A percentile compares a stretch with the other conserved stretches of the same genome.
phyloP scores from a whole-genome alignment of 2,113 vertebrate species.

The Cynopterus brachyotis region DNA sequence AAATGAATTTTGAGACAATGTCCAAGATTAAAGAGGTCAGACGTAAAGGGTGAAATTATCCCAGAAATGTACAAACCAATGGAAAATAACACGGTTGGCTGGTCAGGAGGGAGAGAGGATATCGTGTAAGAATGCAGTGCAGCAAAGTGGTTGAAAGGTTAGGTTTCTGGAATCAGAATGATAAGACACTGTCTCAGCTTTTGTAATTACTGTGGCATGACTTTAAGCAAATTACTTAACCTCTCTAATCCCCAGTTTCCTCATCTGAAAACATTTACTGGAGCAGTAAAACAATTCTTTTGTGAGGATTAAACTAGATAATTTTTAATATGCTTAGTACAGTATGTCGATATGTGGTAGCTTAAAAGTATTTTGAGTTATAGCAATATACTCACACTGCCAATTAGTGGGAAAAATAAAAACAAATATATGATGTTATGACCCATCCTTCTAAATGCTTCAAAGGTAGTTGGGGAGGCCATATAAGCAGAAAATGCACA shows the following conservation, averaged over 20 bases:
- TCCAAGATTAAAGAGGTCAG: background rate
- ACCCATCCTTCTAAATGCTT: background rate
- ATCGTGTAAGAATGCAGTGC: background rate
- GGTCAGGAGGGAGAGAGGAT: background rate
- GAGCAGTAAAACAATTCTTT: background rate
- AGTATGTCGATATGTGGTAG: background rate
- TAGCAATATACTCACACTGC: background rate
- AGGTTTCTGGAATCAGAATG: background rate
- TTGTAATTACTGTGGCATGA: slow-evolving; percentile 10
- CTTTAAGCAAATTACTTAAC: slow-evolving; percentile 5
- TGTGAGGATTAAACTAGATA: background rate
- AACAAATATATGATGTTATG: background rate
- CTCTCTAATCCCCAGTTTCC: background rate
- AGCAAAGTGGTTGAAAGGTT: background rate
- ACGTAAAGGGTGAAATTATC: background rate
- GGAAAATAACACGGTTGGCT: background rate
- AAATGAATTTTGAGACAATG: slow-evolving; percentile 28
- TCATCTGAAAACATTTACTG: slow-evolving; percentile 24
- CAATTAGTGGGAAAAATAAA: slow-evolving; percentile 14
- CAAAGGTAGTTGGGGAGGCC: background rate
- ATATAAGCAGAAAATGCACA: background rate
- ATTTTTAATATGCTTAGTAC: background rate
- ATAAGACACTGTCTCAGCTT: background rate
- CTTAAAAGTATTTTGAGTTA: slow-evolving; percentile 39
- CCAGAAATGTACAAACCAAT: background rate